Conservation (phyloP, 2,797 vertebrate genomes). For the Antennarius maculatus region DNA sequence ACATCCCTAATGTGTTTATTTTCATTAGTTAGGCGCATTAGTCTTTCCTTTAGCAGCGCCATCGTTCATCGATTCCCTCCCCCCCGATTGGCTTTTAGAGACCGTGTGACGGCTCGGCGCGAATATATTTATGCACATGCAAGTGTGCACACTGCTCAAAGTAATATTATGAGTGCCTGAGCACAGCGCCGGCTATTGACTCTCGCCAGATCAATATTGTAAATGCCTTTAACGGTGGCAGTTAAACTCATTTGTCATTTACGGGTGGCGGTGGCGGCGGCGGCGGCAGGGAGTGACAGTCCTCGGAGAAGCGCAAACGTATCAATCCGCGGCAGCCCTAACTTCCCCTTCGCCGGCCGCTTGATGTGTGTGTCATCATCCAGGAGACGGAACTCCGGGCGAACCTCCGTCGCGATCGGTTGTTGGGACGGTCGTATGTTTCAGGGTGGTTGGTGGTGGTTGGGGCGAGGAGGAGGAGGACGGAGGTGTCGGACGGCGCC, state of each 20-base stretch:
- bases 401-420: slow-evolving; percentile 67
- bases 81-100: slow-evolving; percentile 41
- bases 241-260: slow-evolving; percentile 91
- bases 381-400: slow-evolving; percentile 71
- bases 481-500: slow-evolving; percentile 55
- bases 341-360: slow-evolving; percentile 65
- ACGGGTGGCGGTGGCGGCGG: slow-evolving; percentile 71
- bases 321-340: slow-evolving; percentile 72
- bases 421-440: slow-evolving; percentile 73
- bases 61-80: slow-evolving; percentile 85
- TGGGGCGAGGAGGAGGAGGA: no score
- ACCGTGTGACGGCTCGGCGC: slow-evolving; percentile 13
- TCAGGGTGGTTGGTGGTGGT: slow-evolving; percentile 30
- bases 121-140: slow-evolving; percentile 56
- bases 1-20: slow-evolving; percentile 89
- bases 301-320: slow-evolving; percentile 85
- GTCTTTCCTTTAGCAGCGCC: slow-evolving; percentile 87
- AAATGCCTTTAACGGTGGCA: slow-evolving; percentile 84
- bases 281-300: slow-evolving; percentile 42
- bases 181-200: slow-evolving; percentile 90
- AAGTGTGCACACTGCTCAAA: slow-evolving; percentile 78
- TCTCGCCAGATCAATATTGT: slow-evolving; percentile 87
- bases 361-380: slow-evolving; percentile 76
- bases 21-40: slow-evolving; percentile 89
- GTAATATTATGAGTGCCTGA: slow-evolving; percentile 92